Base-by-base conservation (phyloP, 2,888 invertebrate species). In the Cetonia aurata region DNA sequence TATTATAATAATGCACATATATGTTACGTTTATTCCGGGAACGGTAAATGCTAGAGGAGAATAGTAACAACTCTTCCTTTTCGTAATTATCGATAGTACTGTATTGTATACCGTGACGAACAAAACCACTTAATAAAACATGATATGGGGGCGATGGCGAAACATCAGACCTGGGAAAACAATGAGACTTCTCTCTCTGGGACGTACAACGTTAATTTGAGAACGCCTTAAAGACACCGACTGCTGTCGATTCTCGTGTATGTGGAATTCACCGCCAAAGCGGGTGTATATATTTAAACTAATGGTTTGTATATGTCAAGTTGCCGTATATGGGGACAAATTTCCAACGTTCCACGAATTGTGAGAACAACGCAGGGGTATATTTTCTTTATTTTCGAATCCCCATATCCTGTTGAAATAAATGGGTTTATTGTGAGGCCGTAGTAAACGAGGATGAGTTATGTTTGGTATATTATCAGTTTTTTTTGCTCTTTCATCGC, bases 231-330 rank as follows among this genome's bases (percentile, higher is more conserved):
- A 67, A 70, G 67, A 60, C 66, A 70, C 66, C 52, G 72, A 46
- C 50, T 33, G 60, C 2, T 37, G 37, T 37, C 37, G 10, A 37
- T 37, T 6, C 37, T 10, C 52, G 31, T 72, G 66, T 62, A 50
- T 15, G 48, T 10, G 37, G 37, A 37, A 9, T 37, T 37, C 57
- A 59, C 68, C 68, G 70, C 68, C 50, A 57, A 65, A 69, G 59
- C 52, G 55, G 69, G 60, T 46, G 57, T 72, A 57, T 73, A 69
- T 73, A 69, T 73, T 60, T 67, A 53, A 62, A 67, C 68, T 73
- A 73, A 73, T 73, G 69, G 73, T 55, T 71, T 65, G 71, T 69
- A 46, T 69, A 67, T 71, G 67, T 71, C 60, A 69, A 46, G 25
- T 60, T 70, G 69, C 66, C 42, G 57, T 41, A 57, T 71, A 65